Evolutionary conservation across 1,140 invertebrate species (phyloP), one percentile per base, ranked within the genome.

Genomic region (Drosophila mayri): DNA sequence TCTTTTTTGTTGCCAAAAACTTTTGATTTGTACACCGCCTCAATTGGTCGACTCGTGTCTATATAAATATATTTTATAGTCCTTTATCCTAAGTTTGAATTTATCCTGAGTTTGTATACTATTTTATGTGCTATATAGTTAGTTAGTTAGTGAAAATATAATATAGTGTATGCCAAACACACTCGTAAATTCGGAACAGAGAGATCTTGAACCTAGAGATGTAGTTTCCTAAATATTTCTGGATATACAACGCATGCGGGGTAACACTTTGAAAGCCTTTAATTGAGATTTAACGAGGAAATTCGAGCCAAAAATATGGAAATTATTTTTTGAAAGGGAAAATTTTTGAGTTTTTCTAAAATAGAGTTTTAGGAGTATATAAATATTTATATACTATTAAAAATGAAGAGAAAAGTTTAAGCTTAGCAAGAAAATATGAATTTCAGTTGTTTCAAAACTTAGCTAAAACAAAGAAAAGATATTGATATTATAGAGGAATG

Each of bases 11-110:
- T 71, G 66, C 66, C 52, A 30, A 41, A 38, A 38, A 54, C 1
- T 43, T 49, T 59, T 72, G 12, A 30, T 68, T 72, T 72, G 20
- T 18, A 70, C 49, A 70, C 18, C 64, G 49, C 64, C 67, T 70
- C 54, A 70, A 71, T 71, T 71, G 67, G 41, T 71, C 67, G 37
- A 72, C 8, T 16, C 35, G 49, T 60, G 30, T 61, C 22, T 52
- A 66, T 25, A n/a, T 71, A 30, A 30, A 50, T 68, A 38, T 28
- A 28, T 30, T 68, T 68, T 43, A 16, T 37, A 25, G 63, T 35
- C 55, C 20, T 18, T 41, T 57, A 8, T 25, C 18, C 14, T 30
- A 12, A 2, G 28, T 22, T 63, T 6, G 25, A 10, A 30, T 55
- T 63, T n/a, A 20, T 8, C 14, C 11, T 63, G 2, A 63, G 11